Conservation (phyloP, 2,888 invertebrate species). For the Ennomos quercinarius region DNA sequence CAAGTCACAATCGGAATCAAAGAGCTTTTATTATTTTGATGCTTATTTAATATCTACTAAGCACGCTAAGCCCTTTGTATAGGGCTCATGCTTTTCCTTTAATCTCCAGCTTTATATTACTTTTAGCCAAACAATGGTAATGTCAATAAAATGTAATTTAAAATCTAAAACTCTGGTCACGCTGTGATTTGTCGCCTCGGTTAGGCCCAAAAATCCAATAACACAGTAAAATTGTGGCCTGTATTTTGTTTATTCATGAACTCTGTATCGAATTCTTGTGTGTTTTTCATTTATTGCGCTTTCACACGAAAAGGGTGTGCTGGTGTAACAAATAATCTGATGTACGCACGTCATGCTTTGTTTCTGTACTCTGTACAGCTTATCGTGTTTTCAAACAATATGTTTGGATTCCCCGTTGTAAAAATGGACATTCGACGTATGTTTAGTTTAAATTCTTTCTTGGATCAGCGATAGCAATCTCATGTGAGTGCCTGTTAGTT, state of each 20-base stretch:
- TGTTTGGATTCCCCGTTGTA: background rate
- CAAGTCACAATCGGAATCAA: too few species aligned
- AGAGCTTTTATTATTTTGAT: background rate
- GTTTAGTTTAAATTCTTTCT: background rate
- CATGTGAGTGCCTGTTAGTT: too few species aligned
- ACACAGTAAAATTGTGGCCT: conserved; percentile 29
- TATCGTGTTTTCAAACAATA: conserved; percentile 16
- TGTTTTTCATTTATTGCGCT: conserved; percentile 56
- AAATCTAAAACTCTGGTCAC: conserved; percentile 27
- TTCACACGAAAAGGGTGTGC: conserved; percentile 55
- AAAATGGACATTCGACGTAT: background rate
- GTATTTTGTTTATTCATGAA: conserved; percentile 39
- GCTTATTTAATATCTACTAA: background rate
- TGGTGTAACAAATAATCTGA: conserved; percentile 47
- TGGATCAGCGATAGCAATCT: too few species aligned
- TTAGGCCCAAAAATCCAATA: conserved; percentile 31
- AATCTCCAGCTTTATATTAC: conserved; percentile 17
- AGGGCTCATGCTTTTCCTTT: background rate
- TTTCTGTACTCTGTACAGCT: conserved; percentile 1
- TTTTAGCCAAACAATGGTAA: conserved; percentile 20
- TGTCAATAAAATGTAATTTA: conserved; percentile 30
- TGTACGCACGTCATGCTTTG: conserved; percentile 45
- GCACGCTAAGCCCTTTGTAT: background rate
- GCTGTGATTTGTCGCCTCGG: conserved; percentile 29
- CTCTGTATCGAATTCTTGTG: conserved; percentile 35